Evolutionary conservation across 1,140 invertebrate genomes (phyloP), one percentile per base, ranked within the genome.

Genomic region (Camponotus pennsylvanicus): DNA sequence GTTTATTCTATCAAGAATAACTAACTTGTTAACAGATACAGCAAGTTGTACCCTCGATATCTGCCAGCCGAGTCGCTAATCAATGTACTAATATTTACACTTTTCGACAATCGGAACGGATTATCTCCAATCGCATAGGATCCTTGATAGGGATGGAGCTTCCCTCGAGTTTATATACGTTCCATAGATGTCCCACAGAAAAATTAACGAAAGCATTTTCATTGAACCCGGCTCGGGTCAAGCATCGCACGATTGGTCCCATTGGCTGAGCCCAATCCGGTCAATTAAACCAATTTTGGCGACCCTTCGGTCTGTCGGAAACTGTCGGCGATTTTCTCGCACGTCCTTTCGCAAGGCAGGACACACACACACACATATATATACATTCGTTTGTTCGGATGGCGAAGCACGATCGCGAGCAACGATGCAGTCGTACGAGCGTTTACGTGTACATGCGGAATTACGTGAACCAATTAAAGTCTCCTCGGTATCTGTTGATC

Each of bases 271-370:
- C 80, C 67, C 86, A 91, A 92, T 92, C 91, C 71, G 75, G 77
- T 80, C 88, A 91, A 92, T 94, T 92, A 90, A 91, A 93, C 75
- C 89, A 91, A 93, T 93, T 93, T 90, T 86, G 89, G 27, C 83
- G 87, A 89, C 89, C 91, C 86, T 88, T 34, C 67, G 49, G 11
- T 7, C 37, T 34, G 59, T 80, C 21, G 84, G 75, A 71, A 88
- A 82, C 70, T 59, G 42, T 76, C 59, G 55, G 40, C 55, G 85
- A 85, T 52, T 76, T 69, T 76, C 49, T 70, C 52, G 63, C 45
- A n/a, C 55, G 79, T 83, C 79, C 69, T 75, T 42, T 82, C 69
- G n/a, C 45, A 80, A 32, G 34, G 34, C 77, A 57, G 34, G 37
- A 52, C 15, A n/a, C 57, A 32, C 3, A 21, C 34, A 21, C 21